Evolutionary conservation across 2,113 vertebrate genomes (phyloP).

Genomic region (Stercorarius parasiticus): DNA sequence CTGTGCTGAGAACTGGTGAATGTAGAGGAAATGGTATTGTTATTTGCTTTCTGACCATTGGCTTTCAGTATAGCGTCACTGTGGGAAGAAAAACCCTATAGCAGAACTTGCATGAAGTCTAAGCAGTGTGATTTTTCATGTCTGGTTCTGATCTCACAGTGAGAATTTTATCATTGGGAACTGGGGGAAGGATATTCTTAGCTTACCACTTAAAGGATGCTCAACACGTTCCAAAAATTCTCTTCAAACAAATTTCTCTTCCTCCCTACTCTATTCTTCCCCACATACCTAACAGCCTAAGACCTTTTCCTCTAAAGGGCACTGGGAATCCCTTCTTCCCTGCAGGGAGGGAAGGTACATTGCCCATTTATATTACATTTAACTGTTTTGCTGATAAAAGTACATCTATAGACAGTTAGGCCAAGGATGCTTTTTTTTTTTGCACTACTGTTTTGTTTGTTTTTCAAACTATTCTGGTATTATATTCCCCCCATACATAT

Average conservation of each 20-base stretch:
- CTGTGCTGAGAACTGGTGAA: background rate
- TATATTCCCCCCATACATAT: background rate
- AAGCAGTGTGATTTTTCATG: background rate
- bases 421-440: background rate
- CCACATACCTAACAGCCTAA: background rate
- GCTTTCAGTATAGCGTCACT: background rate
- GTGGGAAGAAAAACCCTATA: background rate
- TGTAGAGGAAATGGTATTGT: background rate
- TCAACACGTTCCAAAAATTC: background rate
- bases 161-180: background rate
- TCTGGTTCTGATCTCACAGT: background rate
- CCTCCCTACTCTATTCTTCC: background rate
- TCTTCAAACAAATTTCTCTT: background rate
- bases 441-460: background rate
- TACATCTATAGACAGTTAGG: background rate
- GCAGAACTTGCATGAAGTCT: background rate
- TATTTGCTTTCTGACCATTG: background rate
- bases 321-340: background rate
- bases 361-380: background rate
- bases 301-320: background rate
- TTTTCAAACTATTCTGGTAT: background rate
- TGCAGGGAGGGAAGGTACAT: background rate
- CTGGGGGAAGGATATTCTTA: background rate
- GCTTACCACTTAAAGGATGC: background rate
- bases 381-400: background rate